Conservation (phyloP, 1,140 invertebrate genomes). For the Melitaea cinxia region DNA sequence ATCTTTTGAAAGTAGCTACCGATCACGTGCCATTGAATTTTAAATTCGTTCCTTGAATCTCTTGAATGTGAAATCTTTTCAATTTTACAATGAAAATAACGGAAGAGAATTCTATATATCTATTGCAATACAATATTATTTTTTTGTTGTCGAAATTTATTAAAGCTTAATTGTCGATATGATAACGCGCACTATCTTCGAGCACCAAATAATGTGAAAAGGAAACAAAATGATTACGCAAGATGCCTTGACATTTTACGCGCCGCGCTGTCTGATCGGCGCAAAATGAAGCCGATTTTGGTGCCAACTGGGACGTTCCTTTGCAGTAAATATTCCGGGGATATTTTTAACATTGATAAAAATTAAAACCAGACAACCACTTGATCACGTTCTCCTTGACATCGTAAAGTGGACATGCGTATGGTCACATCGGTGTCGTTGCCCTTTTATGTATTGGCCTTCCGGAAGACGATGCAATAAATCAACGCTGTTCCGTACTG, state of each 20-base stretch:
- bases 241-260: conserved; percentile 57
- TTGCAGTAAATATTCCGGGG: conserved; percentile 22
- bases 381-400: conserved; percentile 63
- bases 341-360: conserved; percentile 34
- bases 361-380: conserved; percentile 37
- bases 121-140: neutral
- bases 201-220: conserved; percentile 28
- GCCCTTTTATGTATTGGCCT: conserved; percentile 59
- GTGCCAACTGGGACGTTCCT: conserved; percentile 47
- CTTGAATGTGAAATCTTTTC: conserved; percentile 18
- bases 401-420: conserved; percentile 41
- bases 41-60: conserved; percentile 29
- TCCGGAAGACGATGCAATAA: conserved; percentile 37
- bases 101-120: neutral
- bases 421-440: conserved; percentile 52
- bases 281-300: conserved; percentile 24
- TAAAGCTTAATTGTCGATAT: conserved; percentile 44
- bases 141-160: conserved; percentile 1
- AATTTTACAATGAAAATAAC: conserved; percentile 8
- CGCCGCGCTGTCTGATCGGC: conserved; percentile 64
- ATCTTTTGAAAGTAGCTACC: conserved; percentile 25
- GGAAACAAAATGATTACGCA: conserved; percentile 33
- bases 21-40: conserved; percentile 31
- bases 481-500: conserved; percentile 38
- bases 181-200: conserved; percentile 46